Base-by-base conservation (phyloP, 37 sponge, comb jelly and placozoan species). In the Aplysina aerophoba region DNA sequence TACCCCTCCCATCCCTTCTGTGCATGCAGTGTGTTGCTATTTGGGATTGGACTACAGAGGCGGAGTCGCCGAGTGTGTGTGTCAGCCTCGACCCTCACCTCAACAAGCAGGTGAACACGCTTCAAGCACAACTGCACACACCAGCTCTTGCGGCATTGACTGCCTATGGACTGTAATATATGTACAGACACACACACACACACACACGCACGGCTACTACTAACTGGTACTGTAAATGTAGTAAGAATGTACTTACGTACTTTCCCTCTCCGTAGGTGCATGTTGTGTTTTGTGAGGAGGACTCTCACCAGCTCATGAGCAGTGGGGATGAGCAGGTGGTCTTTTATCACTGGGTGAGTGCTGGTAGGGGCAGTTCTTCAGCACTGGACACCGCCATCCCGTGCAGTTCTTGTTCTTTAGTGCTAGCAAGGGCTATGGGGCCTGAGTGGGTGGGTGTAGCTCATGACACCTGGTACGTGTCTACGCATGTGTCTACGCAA, bases 21-120 rank as follows among this genome's bases (percentile, higher is more conserved):
- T 74, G 1, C 44, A 39, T 54, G 62, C 54, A 93, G 93, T 80
- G 65, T 21, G 72, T 95, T 40, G 88, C 86, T 71, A 78, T 97
- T 57, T 97, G 96, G 96, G 92, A 95, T 22, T 97, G 98, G 98
- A 95, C 94, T 19, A 21, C 85, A 15, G 92, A 88, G 44, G 85
- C 82, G 37, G 91, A 95, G 30, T 63, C 21, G 0, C 94, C 96
- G 27, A 50, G 95, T 34, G 86, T 86, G 59, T 79, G 60, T 8
- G 39, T 75, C 36, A 41, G 65, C 27, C 81, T 93, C 4, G 79
- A 61, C 63, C 72, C 82, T 0, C 84, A 91, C 68, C 62, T 54
- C 55, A 81, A 83, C 17, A 44, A 67, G 44, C 85, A 89, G 85
- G 87, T 87, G 37, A 67, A 38, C 28, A 27, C 67, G 6, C 19